phyloP scores from a whole-genome alignment of 1,140 invertebrate species.

The Adoxophyes honmai region DNA sequence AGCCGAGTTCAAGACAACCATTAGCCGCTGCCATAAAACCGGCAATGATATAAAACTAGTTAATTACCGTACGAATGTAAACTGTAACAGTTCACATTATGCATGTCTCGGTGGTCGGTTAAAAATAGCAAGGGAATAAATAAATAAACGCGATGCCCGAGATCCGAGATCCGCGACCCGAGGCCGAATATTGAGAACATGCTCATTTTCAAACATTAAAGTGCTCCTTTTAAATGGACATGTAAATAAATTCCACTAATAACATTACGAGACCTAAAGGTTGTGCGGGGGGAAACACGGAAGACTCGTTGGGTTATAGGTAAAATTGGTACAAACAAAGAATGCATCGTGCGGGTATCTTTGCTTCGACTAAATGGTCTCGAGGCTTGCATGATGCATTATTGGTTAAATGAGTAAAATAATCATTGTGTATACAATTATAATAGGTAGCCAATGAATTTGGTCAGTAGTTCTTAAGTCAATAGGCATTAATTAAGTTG shows the following conservation, averaged over 20 bases:
- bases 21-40: constrained; percentile 48
- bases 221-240: constrained; percentile 7
- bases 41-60: constrained; percentile 59
- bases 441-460: no score
- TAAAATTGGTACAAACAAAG: no score
- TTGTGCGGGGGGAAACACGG: no score
- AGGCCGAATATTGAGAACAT: constrained; percentile 10
- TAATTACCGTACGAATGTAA: constrained; percentile 59
- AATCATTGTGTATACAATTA: no score
- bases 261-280: no score
- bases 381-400: no score
- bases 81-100: constrained; percentile 53
- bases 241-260: not conserved
- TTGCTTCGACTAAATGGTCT: no score
- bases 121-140: constrained; percentile 48
- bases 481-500: no score
- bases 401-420: no score
- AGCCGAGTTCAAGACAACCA: constrained; percentile 26
- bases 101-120: constrained; percentile 43
- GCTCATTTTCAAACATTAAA: constrained; percentile 6
- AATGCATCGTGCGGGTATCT: no score
- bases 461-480: no score
- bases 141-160: constrained; percentile 17
- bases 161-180: constrained; percentile 12
- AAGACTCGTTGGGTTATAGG: no score